Evolutionary conservation across 2,888 invertebrate species (phyloP), one percentile per base, ranked within the genome.

Genomic region (Herminia tarsipennalis): DNA sequence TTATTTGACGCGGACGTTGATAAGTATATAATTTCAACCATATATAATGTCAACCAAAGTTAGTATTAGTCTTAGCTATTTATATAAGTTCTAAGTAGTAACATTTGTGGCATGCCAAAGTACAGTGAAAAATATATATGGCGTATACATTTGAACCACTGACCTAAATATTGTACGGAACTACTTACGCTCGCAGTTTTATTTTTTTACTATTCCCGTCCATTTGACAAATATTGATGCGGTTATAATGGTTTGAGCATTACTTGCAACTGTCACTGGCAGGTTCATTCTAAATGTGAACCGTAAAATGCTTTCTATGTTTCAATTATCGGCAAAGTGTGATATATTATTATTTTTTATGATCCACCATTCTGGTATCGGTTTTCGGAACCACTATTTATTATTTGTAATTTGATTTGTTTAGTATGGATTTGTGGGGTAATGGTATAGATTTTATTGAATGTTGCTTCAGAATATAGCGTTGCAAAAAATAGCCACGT

Each of bases 281-380:
- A 66, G 61, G 58, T 69, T 56, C 70, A 66, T 68, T 66, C 66
- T 63, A 70, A 67, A 67, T 67, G 62, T 59, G 51, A 44, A 63
- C 67, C 70, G 75, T 81, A 76, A 87, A 84, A 86, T 75, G 72
- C 70, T 84, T 88, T 85, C 76, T 77, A 73, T 87, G 86, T 86
- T 79, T 71, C 78, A 75, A 78, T 83, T 75, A 74, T 54, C 64
- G 65, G 57, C 50, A 70, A 70, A 75, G 61, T 75, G 75, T 77
- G 80, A 83, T 83, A 78, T 83, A 81, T 80, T 67, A 73, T 72
- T 75, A 72, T 81, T 66, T 60, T 55, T 62, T 60, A 66, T 58
- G 58, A 47, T 61, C 40, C 49, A 35, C 48, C 48, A 33, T 28
- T 20, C 25, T 27, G 13, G 44, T 45, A 40, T 28, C 4, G 8